These are phyloP conservation scores for Dusona sp. DNA, from an alignment of 2,888 invertebrate species.

Conservation along the genomic window DNA sequence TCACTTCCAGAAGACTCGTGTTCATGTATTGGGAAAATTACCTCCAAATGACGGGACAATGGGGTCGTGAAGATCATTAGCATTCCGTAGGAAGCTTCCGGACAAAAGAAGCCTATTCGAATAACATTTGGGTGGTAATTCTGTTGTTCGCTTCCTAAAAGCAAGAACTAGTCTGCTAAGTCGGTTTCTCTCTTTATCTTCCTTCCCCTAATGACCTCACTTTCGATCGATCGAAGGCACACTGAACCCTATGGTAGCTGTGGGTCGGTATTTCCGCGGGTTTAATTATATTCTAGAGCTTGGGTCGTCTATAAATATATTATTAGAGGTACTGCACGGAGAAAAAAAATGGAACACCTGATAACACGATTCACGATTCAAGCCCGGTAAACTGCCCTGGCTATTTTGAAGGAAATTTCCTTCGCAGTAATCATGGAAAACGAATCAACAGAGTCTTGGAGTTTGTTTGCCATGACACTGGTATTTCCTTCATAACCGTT, in stretches of 20 bases:
- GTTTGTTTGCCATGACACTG: neutral
- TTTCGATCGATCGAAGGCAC: conserved; percentile 51
- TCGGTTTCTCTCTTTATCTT: conserved; percentile 6
- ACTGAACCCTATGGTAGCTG: conserved; percentile 2
- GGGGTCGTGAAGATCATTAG: conserved; percentile 16
- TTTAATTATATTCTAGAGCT: neutral
- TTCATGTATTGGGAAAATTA: neutral
- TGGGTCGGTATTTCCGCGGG: conserved; percentile 8
- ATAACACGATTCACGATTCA: neutral
- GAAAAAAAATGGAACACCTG: neutral
- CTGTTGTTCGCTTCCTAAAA: neutral
- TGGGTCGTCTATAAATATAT: conserved; percentile 19
- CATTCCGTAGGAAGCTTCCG: neutral
- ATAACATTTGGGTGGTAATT: conserved; percentile 6
- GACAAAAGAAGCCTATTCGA: conserved; percentile 9
- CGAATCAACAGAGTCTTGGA: neutral
- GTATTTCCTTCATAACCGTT: neutral
- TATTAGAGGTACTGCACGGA: neutral
- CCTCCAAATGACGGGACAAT: neutral
- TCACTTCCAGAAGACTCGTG: neutral
- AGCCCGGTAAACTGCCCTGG: neutral
- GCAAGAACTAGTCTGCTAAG: neutral
- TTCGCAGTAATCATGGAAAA: neutral
- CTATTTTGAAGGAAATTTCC: neutral
- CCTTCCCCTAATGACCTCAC: conserved; percentile 16